These are phyloP conservation scores for Halocaridina rubra DNA, from an alignment of 2,888 invertebrate species.

Conservation along the genomic window DNA sequence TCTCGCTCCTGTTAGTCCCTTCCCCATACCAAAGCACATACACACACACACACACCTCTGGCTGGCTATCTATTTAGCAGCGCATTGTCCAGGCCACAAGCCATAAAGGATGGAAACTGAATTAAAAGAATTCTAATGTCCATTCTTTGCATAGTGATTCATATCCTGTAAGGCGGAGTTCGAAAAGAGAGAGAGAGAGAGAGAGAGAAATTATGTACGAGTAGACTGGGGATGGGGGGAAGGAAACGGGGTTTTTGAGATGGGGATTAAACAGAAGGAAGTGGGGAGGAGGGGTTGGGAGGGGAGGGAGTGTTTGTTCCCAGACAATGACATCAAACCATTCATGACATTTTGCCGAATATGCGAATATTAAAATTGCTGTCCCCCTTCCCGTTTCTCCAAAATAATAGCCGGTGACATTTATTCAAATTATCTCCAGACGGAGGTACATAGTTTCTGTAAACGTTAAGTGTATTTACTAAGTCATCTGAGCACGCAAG, in stretches of 20 bases:
- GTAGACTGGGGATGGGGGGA: too few relatives aligned
- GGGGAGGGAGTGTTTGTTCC: slow-evolving; percentile 1
- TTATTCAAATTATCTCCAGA: slow-evolving; percentile 47
- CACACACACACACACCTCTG: neutral
- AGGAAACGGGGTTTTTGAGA: too few relatives aligned
- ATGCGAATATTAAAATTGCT: slow-evolving; percentile 48
- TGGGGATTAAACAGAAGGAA: too few relatives aligned
- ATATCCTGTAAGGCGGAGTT: too few relatives aligned
- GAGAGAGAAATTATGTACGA: too few relatives aligned
- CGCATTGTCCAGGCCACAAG: neutral
- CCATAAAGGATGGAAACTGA: neutral
- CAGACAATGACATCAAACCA: slow-evolving; percentile 7
- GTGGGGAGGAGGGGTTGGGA: too few relatives aligned
- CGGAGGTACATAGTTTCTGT: too few relatives aligned
- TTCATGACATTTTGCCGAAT: slow-evolving; percentile 43
- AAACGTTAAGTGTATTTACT: too few relatives aligned
- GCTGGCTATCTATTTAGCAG: too few relatives aligned
- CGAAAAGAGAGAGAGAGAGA: too few relatives aligned
- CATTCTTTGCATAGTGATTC: slow-evolving; percentile 28
- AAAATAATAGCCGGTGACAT: slow-evolving; percentile 49
- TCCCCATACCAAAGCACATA: neutral
- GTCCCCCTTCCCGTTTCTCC: slow-evolving; percentile 27
- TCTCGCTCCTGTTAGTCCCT: neutral
- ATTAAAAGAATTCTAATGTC: slow-evolving; percentile 34
- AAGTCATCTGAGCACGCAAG: too few relatives aligned